Conservation (phyloP, 2,113 vertebrate species). For the Anhinga rufa region DNA sequence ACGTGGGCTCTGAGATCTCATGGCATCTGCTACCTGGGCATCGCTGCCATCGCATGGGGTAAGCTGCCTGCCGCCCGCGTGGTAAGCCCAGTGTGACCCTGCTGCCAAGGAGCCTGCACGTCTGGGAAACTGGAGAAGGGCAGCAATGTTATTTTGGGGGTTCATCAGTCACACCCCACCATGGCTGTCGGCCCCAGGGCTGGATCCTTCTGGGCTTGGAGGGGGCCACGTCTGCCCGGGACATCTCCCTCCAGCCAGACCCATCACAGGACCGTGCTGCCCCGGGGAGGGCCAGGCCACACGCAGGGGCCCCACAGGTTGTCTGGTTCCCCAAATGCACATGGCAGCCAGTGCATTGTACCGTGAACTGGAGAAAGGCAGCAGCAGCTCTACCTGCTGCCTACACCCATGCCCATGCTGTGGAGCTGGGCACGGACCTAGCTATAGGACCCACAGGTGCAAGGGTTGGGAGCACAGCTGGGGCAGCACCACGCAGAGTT, state of each 20-base stretch:
- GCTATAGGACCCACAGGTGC: neutral
- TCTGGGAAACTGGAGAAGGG: neutral
- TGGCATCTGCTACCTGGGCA: slow-evolving; percentile 8
- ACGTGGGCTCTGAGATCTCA: neutral
- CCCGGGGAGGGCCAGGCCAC: fast-evolving
- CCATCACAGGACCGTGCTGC: fast-evolving
- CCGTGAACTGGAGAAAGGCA: neutral
- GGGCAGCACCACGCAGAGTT: neutral
- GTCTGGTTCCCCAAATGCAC: neutral
- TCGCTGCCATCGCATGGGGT: slow-evolving; percentile 27
- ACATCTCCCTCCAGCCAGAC: neutral
- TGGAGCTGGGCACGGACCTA: fast-evolving
- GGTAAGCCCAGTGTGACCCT: neutral
- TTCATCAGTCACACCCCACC: neutral
- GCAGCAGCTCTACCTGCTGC: neutral
- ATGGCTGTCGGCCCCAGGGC: neutral
- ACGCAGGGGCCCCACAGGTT: neutral
- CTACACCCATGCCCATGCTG: neutral
- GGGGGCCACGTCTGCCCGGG: neutral
- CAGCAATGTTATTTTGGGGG: neutral
- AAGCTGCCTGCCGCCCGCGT: neutral
- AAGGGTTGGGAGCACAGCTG: neutral
- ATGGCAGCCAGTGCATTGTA: neutral
- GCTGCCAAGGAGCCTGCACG: neutral
- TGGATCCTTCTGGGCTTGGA: neutral